Conservation (phyloP, 2,888 invertebrate genomes). For the Eumerus sabulonum region DNA sequence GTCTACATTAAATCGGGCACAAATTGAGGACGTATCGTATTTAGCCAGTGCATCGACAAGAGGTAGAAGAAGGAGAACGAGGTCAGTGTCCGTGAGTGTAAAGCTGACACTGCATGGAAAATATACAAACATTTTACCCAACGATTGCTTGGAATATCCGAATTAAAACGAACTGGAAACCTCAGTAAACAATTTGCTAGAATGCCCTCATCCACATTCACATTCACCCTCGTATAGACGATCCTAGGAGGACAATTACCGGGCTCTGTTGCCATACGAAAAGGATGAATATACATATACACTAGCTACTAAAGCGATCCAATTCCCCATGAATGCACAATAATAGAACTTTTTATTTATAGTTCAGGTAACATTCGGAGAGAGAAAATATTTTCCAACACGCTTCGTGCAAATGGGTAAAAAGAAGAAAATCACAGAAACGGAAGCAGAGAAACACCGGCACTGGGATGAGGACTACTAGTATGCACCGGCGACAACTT, state of each 20-base stretch:
- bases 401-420: slow-evolving; percentile 9
- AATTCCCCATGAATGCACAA: slow-evolving; percentile 63
- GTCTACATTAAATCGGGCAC: slow-evolving; percentile 20
- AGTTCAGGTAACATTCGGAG: slow-evolving; percentile 58
- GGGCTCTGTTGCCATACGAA: slow-evolving; percentile 9
- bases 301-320: slow-evolving; percentile 65
- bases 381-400: slow-evolving; percentile 56
- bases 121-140: slow-evolving; percentile 10
- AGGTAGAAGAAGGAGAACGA: slow-evolving; percentile 41
- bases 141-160: neutral
- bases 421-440: slow-evolving; percentile 30
- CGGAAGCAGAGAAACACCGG: slow-evolving; percentile 38
- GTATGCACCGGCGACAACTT: slow-evolving; percentile 58
- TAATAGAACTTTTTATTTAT: slow-evolving; percentile 68
- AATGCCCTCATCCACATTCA: no score
- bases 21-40: slow-evolving; percentile 40
- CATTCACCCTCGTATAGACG: no score
- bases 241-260: slow-evolving; percentile 24
- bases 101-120: slow-evolving; percentile 29
- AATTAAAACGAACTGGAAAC: slow-evolving; percentile 1
- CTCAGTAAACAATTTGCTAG: slow-evolving; percentile 30
- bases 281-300: slow-evolving; percentile 29
- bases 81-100: slow-evolving; percentile 48
- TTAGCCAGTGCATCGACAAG: neutral
- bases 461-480: slow-evolving; percentile 9